A percentile compares a stretch with the other conserved stretches of the same genome.
phyloP scores from a whole-genome alignment of 35 echinoderm and acorn worm genomes.

The Holothuria glaberrima region DNA sequence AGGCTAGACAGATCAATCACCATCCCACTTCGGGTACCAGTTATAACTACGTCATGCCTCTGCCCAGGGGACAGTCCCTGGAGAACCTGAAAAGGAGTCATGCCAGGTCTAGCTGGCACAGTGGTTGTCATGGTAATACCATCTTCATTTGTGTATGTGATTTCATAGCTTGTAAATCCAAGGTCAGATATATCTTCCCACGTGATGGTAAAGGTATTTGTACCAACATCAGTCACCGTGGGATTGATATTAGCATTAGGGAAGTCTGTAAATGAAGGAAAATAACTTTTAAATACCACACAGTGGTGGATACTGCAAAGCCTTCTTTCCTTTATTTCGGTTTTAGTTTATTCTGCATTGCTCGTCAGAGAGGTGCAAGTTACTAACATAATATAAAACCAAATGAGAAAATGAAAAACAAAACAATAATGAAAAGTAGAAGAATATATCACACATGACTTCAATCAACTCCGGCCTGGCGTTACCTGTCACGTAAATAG shows the following conservation, averaged over 20 bases:
- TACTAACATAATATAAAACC: too few relatives aligned
- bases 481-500: too few relatives aligned
- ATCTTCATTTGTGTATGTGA: not conserved
- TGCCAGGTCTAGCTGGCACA: slow-evolving; percentile 4
- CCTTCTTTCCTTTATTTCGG: too few relatives aligned
- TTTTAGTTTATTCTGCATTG: too few relatives aligned
- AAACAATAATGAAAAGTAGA: too few relatives aligned
- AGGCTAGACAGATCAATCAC: not conserved
- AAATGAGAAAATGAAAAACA: too few relatives aligned
- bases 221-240: not conserved
- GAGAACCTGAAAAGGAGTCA: not conserved
- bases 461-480: too few relatives aligned
- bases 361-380: too few relatives aligned
- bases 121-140: not conserved
- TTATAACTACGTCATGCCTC: slow-evolving; percentile 11
- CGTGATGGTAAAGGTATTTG: not conserved
- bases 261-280: not conserved
- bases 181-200: slow-evolving; percentile 41
- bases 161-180: not conserved
- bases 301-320: too few relatives aligned
- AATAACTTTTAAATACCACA: too few relatives aligned
- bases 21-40: not conserved
- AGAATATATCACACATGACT: too few relatives aligned
- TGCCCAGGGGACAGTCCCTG: slow-evolving; percentile 19
- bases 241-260: slow-evolving; percentile 38